Conservation (phyloP, 2,888 invertebrate genomes). For the Polymixis lichenea region DNA sequence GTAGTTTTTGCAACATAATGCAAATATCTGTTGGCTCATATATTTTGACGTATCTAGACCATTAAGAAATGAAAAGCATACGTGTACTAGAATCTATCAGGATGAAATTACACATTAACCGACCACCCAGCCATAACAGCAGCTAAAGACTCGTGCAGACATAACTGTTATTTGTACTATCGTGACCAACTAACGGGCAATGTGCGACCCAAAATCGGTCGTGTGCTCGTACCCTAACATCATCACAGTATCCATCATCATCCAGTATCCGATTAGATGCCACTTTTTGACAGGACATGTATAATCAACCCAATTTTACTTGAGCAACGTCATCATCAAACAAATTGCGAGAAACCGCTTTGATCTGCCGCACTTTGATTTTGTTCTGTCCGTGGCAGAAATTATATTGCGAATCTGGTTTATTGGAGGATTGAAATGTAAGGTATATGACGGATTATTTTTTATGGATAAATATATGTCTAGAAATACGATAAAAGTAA, state of each 20-base stretch:
- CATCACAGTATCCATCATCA: constrained; percentile 44
- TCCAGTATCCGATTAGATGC: constrained; percentile 46
- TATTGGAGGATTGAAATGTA: constrained; percentile 27
- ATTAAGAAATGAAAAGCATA: constrained; percentile 19
- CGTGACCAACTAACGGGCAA: constrained; percentile 46
- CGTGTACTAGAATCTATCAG: constrained; percentile 10
- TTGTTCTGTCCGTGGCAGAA: constrained; percentile 44
- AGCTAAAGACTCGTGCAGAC: constrained; percentile 38
- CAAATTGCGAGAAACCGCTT: constrained; percentile 50
- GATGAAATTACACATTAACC: constrained; percentile 28
- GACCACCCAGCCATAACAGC: constrained; percentile 37
- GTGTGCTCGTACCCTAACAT: constrained; percentile 41
- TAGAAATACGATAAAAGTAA: constrained; percentile 8
- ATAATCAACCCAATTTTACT: constrained; percentile 61
- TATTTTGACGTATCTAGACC: constrained; percentile 9
- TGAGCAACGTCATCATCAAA: constrained; percentile 51
- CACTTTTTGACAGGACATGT: constrained; percentile 57
- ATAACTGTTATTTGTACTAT: constrained; percentile 52
- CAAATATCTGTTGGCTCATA: background rate
- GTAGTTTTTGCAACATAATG: background rate
- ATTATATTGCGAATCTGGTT: constrained; percentile 35
- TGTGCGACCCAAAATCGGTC: constrained; percentile 26
- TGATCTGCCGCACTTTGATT: constrained; percentile 63
- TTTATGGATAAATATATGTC: background rate
- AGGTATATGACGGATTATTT: constrained; percentile 15